phyloP scores from a whole-genome alignment of 2,797 vertebrate genomes.

The Ptychobarbus kaznakovi region DNA sequence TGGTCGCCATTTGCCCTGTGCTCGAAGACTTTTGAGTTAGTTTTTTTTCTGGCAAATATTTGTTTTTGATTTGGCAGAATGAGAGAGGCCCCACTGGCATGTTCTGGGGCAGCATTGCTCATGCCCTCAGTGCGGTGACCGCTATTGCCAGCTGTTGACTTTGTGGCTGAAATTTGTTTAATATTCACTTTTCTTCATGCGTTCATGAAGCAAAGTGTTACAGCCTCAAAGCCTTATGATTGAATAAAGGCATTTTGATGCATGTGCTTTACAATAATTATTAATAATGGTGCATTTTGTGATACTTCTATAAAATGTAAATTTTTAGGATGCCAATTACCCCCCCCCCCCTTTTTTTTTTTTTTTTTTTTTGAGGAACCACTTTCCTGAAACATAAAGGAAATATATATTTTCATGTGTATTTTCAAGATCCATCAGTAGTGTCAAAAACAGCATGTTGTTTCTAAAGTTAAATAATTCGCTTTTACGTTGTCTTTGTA shows the following conservation, averaged over 20 bases:
- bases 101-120: slow-evolving; percentile 46
- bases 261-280: not conserved
- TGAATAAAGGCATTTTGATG: not conserved
- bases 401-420: not conserved
- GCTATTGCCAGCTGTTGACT: slow-evolving; percentile 68
- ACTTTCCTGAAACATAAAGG: not conserved
- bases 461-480: not conserved
- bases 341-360: rapidly evolving
- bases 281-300: not conserved
- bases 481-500: not conserved
- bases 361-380: too few relatives aligned
- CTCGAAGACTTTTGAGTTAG: slow-evolving; percentile 24
- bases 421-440: not conserved
- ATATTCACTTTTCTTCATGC: slow-evolving; percentile 64
- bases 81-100: slow-evolving; percentile 45
- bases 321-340: not conserved
- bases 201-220: not conserved
- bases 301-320: not conserved
- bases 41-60: slow-evolving; percentile 39
- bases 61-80: slow-evolving; percentile 48
- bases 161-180: slow-evolving; percentile 61
- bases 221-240: slow-evolving; percentile 5
- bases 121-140: slow-evolving; percentile 46
- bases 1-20: slow-evolving; percentile 24
- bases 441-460: not conserved